Base-by-base conservation (phyloP, 2,797 vertebrate genomes). In the Ibycter americanus region DNA sequence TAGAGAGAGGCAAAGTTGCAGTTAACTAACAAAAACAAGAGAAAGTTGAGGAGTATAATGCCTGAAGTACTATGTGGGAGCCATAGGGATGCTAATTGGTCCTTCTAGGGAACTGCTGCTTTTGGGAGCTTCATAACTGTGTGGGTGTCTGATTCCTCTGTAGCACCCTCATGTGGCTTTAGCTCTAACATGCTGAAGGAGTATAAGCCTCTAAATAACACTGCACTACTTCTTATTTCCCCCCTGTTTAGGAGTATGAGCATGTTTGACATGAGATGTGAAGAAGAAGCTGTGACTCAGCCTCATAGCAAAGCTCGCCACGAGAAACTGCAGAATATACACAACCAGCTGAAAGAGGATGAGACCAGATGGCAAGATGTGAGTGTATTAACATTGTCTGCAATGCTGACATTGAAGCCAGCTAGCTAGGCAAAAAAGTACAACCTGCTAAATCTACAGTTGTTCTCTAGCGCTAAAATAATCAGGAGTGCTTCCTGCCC, bases 351-450 rank as follows among this genome's bases (percentile, higher is more conserved):
- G 97, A 99, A 99, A 92, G 99, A 99, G 91, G 99, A 99, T 3
- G 99, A 99, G 40, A 98, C 99, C 96, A 99, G 99, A 94, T 99
- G 99, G 99, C 99, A 99, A 97, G 99, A 99, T 14, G 99, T 99
- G 97, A 99, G 99, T 98, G 44, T 23, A 8, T 4, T 4, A 14
- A 2, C 47, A 6, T 47, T 12, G 8, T 55, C 72, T 83, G 63
- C 54, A 46, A 0, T 49, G 46, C 47, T 92, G 58, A 9, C 51
- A 4, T 18, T 38, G 77, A 42, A 29, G 56, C 56, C 72, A 40
- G 8, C 26, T 18, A 71, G 32, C 44, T 27, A 21, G 54, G 61
- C 61, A 72, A 46, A 87, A 52, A 20, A 79, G 26, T 25, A 44
- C 34, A 88, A 11, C 56, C 27, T 72, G 56, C 34, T 82, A 66